phyloP scores from a whole-genome alignment of 2,113 vertebrate species.

The Litocranius walleri region DNA sequence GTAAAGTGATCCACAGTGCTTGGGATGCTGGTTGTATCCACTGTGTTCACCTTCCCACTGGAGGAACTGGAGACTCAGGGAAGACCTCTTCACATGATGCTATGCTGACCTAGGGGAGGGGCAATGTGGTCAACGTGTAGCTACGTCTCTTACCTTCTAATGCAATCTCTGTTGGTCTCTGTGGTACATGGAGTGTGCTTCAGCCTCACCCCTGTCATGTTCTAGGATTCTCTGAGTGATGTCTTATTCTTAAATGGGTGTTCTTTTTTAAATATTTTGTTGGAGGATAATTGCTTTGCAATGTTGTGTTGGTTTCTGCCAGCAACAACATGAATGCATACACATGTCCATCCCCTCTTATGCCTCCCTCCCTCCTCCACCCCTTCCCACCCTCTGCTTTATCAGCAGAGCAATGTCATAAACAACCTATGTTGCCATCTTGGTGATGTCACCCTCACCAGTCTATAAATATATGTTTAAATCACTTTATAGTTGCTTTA shows the following conservation, averaged over 20 bases:
- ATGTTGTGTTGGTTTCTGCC: neutral
- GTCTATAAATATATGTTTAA: neutral
- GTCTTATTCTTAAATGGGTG: neutral
- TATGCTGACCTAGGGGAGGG: neutral
- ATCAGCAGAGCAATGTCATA: neutral
- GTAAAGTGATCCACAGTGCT: neutral
- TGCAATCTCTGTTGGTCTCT: neutral
- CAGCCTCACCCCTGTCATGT: neutral
- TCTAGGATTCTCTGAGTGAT: neutral
- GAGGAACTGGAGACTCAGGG: neutral
- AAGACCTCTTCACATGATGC: neutral
- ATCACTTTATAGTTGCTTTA: conserved; percentile 15
- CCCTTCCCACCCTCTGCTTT: neutral
- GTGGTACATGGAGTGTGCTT: neutral
- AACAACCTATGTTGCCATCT: neutral
- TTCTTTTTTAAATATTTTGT: neutral
- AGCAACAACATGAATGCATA: neutral
- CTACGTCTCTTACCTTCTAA: neutral
- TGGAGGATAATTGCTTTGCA: neutral
- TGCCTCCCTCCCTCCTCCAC: neutral
- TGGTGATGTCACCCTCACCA: neutral
- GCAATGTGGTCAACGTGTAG: neutral
- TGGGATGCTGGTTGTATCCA: neutral
- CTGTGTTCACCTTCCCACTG: neutral
- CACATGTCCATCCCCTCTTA: neutral